Evolutionary conservation across 2,888 invertebrate genomes (phyloP).

Genomic region (Cerastoderma edule): DNA sequence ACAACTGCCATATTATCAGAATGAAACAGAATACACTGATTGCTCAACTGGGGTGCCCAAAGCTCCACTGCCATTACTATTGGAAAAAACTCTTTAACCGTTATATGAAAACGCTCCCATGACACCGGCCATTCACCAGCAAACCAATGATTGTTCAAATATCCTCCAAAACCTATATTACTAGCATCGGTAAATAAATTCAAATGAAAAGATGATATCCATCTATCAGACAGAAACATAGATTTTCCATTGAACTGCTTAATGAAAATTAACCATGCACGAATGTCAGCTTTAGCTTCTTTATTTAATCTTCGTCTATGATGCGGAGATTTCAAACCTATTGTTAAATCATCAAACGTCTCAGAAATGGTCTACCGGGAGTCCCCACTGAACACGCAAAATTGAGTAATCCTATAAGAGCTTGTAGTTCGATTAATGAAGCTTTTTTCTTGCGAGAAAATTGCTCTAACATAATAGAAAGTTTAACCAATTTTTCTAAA

Average conservation of each 20-base stretch:
- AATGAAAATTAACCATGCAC: conserved; percentile 35
- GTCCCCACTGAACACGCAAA: conserved; percentile 32
- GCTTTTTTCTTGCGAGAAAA: background rate
- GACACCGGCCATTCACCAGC: conserved; percentile 22
- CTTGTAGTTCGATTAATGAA: conserved; percentile 34
- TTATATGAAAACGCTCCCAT: conserved; percentile 22
- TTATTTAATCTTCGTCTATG: conserved; percentile 25
- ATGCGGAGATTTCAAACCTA: conserved; percentile 11
- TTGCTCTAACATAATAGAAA: background rate
- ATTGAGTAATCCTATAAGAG: conserved; percentile 32
- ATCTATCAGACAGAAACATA: conserved; percentile 18
- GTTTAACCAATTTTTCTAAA: conserved; percentile 26
- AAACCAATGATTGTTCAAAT: conserved; percentile 16
- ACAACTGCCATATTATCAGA: conserved; percentile 51
- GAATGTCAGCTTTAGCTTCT: conserved; percentile 19
- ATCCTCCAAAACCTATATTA: conserved; percentile 11
- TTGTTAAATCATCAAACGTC: conserved; percentile 36
- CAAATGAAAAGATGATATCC: conserved; percentile 9
- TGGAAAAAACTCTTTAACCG: conserved; percentile 52
- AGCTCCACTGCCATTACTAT: conserved; percentile 52
- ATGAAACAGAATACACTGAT: conserved; percentile 38
- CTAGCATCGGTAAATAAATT: conserved; percentile 46
- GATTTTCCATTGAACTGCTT: conserved; percentile 43
- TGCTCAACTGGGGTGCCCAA: conserved; percentile 24
- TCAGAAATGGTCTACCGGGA: conserved; percentile 35